Evolutionary conservation across 2,888 invertebrate genomes (phyloP).

Genomic region (Leucoptera coffeella): DNA sequence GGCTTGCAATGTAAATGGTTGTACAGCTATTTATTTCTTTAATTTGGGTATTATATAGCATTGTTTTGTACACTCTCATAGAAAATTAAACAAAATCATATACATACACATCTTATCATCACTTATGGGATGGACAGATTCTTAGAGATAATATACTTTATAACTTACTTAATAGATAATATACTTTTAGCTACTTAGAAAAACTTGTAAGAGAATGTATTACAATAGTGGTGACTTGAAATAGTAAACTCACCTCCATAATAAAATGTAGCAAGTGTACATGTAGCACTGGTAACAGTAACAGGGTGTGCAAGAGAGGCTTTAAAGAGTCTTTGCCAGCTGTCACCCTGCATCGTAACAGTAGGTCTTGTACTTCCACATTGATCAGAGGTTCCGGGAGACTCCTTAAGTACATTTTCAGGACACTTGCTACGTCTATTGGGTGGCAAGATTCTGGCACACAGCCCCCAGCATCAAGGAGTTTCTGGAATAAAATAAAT

Average conservation of each 20-base stretch:
- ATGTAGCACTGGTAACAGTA: constrained; percentile 70
- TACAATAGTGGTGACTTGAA: too few species aligned
- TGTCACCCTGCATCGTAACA: constrained; percentile 61
- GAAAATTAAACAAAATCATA: too few species aligned
- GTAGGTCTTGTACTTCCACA: constrained; percentile 70
- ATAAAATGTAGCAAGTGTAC: constrained; percentile 75
- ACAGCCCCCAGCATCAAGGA: constrained; percentile 64
- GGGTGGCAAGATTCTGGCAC: constrained; percentile 69
- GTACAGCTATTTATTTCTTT: too few species aligned
- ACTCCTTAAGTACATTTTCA: constrained; percentile 80
- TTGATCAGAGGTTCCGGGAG: constrained; percentile 78
- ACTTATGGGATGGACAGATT: too few species aligned
- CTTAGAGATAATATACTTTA: too few species aligned
- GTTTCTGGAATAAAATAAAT: constrained; percentile 58
- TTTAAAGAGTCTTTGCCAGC: constrained; percentile 49
- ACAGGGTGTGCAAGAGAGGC: constrained; percentile 62
- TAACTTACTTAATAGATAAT: too few species aligned
- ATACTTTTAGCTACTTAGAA: too few species aligned
- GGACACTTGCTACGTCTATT: constrained; percentile 78
- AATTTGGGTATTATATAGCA: too few species aligned
- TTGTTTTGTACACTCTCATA: too few species aligned
- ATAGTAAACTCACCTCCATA: constrained; percentile 56
- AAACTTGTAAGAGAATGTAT: too few species aligned
- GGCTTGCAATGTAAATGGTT: too few species aligned
- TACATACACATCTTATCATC: too few species aligned